Base-by-base conservation (phyloP, 1,140 invertebrate genomes). In the Brachionus rotundiformis region DNA sequence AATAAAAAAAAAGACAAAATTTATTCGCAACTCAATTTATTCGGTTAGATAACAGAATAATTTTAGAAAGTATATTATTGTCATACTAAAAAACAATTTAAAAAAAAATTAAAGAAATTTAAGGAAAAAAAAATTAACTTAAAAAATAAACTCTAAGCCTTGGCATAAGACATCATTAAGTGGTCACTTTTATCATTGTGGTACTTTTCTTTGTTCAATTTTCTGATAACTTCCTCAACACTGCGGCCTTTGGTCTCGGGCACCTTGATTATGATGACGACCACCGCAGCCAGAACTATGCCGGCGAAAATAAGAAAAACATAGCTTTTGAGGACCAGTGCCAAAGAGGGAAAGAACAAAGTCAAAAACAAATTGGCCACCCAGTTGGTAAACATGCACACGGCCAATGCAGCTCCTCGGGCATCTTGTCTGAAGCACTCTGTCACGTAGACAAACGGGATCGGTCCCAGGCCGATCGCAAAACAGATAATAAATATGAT, bases 181-280 rank as follows among this genome's bases (percentile, higher is more conserved):
- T 36, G 16, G 16, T 68, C 29, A n/a, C 29, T 68, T 7, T 68
- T 73, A 5, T 73, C 68, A 25, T 44, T 44, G 5, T 73, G 3
- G 16, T 41, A 23, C 7, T 79, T 59, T 13, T 79, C 19, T 39
- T 41, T 41, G 29, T 79, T 79, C 25, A 81, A 65, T 31, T 81
- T 29, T n/a, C 3, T 65, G 90, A 87, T 79, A 10, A 98, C 97
- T 89, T 98, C 95, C 90, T 98, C 95, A 88, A 97, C 96, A 83
- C 95, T 96, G 90, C 95, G 96, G 89, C 97, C 97, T 90, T 98
- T 98, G 83, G 96, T 98, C 91, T 98, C 96, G 86, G 96, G 96
- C 86, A 98, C 95, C 59, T 79, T 79, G 3, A 39, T 11, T 8
- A 79, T 36, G 13, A 79, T 79, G 27, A 82, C 3, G 47, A 86